Base-by-base conservation (phyloP, 2,888 invertebrate genomes). In the Schizaphis graminum region DNA sequence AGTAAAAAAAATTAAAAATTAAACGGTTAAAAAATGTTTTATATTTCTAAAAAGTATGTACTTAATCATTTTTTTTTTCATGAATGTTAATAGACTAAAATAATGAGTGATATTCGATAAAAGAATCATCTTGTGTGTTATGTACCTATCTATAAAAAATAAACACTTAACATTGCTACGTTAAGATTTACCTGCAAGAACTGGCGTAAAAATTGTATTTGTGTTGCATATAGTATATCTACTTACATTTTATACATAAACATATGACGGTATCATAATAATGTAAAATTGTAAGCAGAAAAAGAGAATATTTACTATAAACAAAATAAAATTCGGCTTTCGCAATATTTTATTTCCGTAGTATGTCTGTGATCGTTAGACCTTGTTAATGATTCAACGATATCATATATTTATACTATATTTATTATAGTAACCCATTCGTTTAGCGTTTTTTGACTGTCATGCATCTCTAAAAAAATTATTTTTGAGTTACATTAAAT, bases 301-400 rank as follows among this genome's bases (percentile, higher is more conserved):
- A 11, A n/a, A 56, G n/a, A 67, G 77, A 77, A 21, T 77, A 35
- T 0, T 3, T 21, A 53, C 35, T 35, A 77, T 77, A 77, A 49
- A 89, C 11, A 89, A 87, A 88, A 93, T 56, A 89, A 86, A 61
- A 93, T 92, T 88, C 4, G 24, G 49, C 0, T 93, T 93, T 88
- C n/a, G 26, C 77, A 89, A 93, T 77, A 35, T 77, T 53, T 77
- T 11, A 77, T 92, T 92, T 92, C 67, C 44, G 13, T 49, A 49
- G 28, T 28, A 44, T 28, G 21, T 84, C 16, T 44, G 47, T 61
- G 13, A 7, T 77, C 67, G 21, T 77, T 85, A 57, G 53, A 90
- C 49, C 49, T 49, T 91, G 57, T 87, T 87, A 67, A 41, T 56
- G 28, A 49, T 53, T 91, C 41, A 53, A 84, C 53, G 26, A 77